A percentile compares a stretch with the other conserved stretches of the same genome.
Conservation (phyloP, 2,888 invertebrate genomes). For the Ochropleura plecta region DNA sequence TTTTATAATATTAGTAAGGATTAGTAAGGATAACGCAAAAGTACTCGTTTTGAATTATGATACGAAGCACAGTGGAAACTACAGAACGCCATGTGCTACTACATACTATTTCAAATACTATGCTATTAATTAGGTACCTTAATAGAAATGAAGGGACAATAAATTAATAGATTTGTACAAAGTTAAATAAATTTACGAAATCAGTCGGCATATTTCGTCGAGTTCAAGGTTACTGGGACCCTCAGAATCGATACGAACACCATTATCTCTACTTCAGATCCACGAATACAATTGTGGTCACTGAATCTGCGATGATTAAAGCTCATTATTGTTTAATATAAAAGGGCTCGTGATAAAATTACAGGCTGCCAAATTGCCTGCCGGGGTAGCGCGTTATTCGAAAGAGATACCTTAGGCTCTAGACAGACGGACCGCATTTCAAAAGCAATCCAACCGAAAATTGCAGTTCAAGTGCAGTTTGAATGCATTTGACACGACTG, state of each 20-base stretch:
- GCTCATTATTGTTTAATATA: neutral
- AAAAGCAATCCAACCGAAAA: too few relatives aligned
- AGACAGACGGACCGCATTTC: too few relatives aligned
- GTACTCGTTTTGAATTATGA: too few relatives aligned
- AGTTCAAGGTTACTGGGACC: conserved; percentile 62
- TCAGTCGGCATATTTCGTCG: conserved; percentile 67
- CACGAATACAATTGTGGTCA: conserved; percentile 51
- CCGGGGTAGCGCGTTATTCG: too few relatives aligned
- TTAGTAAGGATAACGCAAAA: too few relatives aligned
- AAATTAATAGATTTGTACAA: conserved; percentile 5
- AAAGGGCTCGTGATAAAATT: neutral
- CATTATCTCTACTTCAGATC: conserved; percentile 71
- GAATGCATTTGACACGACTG: too few relatives aligned
- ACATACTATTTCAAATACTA: neutral
- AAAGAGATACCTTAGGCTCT: too few relatives aligned
- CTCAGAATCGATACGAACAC: conserved; percentile 68
- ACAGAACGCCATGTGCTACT: too few relatives aligned
- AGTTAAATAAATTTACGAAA: conserved; percentile 63
- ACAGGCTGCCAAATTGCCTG: neutral
- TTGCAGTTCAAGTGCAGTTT: too few relatives aligned
- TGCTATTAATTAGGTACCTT: neutral
- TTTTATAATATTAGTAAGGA: too few relatives aligned
- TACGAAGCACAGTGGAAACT: too few relatives aligned
- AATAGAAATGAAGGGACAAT: too few relatives aligned
- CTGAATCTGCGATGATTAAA: conserved; percentile 22